A percentile compares a stretch with the other conserved stretches of the same genome.
Evolutionary conservation across 2,797 vertebrate species (phyloP).

Genomic region (Galaxias olidus): DNA sequence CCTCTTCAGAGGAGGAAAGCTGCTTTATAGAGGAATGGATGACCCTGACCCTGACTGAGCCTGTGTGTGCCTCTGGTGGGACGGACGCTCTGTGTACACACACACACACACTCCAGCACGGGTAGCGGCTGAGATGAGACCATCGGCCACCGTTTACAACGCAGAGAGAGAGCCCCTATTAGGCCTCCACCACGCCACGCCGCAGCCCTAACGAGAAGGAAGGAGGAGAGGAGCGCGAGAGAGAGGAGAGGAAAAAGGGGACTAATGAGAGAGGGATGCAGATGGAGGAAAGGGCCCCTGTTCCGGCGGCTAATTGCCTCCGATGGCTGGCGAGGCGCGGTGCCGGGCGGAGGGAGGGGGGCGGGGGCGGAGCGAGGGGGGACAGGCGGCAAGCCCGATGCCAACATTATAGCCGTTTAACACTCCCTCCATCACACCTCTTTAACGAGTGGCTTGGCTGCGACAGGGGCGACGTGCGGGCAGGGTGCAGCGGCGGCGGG

Average conservation of each 20-base stretch:
- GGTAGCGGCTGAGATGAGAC: slow-evolving; percentile 59
- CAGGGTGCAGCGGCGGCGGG: no score
- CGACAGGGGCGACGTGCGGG: slow-evolving; percentile 45
- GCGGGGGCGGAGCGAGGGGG: not conserved
- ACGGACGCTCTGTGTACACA: slow-evolving; percentile 60
- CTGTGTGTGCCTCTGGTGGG: slow-evolving; percentile 34
- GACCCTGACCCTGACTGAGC: slow-evolving; percentile 34
- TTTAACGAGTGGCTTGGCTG: slow-evolving; percentile 62
- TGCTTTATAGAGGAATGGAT: slow-evolving; percentile 62
- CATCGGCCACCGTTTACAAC: slow-evolving; percentile 64
- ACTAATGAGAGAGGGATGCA: not conserved
- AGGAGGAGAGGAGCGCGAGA: slow-evolving; percentile 53
- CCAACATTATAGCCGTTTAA: slow-evolving; percentile 59
- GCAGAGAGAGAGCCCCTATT: slow-evolving; percentile 66
- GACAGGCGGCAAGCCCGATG: slow-evolving; percentile 43
- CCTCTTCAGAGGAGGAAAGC: slow-evolving; percentile 38
- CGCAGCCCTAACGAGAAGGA: slow-evolving; percentile 63
- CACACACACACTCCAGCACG: slow-evolving; percentile 48
- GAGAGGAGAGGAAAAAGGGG: slow-evolving; percentile 20
- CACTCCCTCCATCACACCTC: slow-evolving; percentile 59
- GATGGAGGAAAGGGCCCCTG: slow-evolving; percentile 8
- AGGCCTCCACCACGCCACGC: slow-evolving; percentile 61
- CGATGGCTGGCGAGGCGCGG: no score
- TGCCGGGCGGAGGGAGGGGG: not conserved
- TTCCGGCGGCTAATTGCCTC: no score